Evolutionary conservation across 2,113 vertebrate species (phyloP), one percentile per base, ranked within the genome.

Genomic region (Hydropotes inermis): DNA sequence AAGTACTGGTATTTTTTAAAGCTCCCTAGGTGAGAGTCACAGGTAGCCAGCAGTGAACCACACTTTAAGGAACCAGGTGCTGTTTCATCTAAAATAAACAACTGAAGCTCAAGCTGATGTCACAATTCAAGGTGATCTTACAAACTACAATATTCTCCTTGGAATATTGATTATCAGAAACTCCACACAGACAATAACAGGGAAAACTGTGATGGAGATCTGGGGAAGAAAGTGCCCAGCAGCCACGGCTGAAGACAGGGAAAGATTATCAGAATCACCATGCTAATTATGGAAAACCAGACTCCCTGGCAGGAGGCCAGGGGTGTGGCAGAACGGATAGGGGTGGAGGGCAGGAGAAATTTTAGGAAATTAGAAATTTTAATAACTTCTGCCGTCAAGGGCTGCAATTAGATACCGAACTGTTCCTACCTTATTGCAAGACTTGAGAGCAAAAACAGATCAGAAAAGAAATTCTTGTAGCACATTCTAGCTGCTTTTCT

Each of bases 291-390:
- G 30, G 74, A 95, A 96, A 97, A 88, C 92, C 97, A 98, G 98
- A 95, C 3, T 3, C 81, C 58, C 90, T 97, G 97, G 97, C 83
- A 79, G 50, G 60, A 86, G 81, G 96, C 97, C 95, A 90, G 43
- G 90, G 97, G 97, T 0, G 45, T 97, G 96, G 96, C 95, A 83
- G 60, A 91, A 83, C 0, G 27, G 57, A 89, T 28, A 76, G 45
- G 86, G 57, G 57, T 94, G 33, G 70, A 54, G 83, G 52, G 58
- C 83, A 94, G 94, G 78, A 98, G 84, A 98, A 94, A 97, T 95
- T 95, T 94, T 94, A 92, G 84, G 94, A 96, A 97, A 97, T 97
- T 95, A 95, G 95, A 96, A 88, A 95, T 97, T 92, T 96, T 94
- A 97, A 96, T 97, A 96, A 94, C 92, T 89, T 96, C 86, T 84